Evolutionary conservation across 2,888 invertebrate species (phyloP).

Genomic region (Laothoe populi): DNA sequence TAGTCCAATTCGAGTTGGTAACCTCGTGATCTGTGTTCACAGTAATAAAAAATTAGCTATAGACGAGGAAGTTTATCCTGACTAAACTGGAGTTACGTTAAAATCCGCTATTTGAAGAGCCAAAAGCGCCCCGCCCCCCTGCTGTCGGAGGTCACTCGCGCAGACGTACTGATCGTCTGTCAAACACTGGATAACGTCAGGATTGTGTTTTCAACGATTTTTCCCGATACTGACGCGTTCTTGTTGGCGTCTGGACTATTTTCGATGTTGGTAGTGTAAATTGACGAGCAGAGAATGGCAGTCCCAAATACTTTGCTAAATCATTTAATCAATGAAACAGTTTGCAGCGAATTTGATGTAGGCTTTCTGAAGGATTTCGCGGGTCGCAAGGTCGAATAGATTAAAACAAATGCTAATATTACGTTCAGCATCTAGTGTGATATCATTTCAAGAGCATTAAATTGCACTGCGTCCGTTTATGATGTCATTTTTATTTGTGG

Average conservation of each 20-base stretch:
- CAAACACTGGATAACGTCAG: constrained; percentile 49
- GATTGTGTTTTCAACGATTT: constrained; percentile 33
- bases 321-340: constrained; percentile 3
- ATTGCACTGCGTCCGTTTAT: constrained; percentile 50
- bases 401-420: constrained; percentile 23
- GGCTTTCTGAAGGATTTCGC: constrained; percentile 17
- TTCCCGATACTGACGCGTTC: neutral
- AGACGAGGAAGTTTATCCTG: constrained; percentile 38
- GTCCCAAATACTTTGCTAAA: neutral
- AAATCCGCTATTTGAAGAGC: constrained; percentile 56
- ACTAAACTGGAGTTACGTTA: constrained; percentile 50
- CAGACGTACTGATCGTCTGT: constrained; percentile 57
- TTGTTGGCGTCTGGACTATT: neutral
- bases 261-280: neutral
- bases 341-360: constrained; percentile 5
- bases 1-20: constrained; percentile 30
- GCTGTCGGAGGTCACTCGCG: constrained; percentile 65
- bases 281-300: too few species aligned
- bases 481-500: constrained; percentile 54
- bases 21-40: constrained; percentile 45
- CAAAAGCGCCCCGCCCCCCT: constrained; percentile 57
- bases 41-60: constrained; percentile 11
- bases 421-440: constrained; percentile 40
- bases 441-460: constrained; percentile 52
- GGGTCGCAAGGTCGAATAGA: constrained; percentile 12